Evolutionary conservation across 2,113 vertebrate species (phyloP).

Genomic region (Poecilia latipinna): DNA sequence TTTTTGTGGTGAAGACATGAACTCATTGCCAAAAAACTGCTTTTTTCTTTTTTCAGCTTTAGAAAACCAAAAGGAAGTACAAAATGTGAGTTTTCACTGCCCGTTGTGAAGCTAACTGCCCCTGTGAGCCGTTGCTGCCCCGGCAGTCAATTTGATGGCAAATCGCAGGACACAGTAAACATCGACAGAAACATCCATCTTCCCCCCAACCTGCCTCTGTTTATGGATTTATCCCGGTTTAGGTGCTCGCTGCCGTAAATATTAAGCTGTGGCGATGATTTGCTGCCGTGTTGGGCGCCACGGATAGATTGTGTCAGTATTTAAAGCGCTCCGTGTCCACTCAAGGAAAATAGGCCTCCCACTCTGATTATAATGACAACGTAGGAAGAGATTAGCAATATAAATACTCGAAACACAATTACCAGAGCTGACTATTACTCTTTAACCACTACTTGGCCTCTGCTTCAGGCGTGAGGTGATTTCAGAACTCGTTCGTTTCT

Average conservation of each 20-base stretch:
- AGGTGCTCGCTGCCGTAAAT: conserved; percentile 39
- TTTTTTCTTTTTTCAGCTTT: no score
- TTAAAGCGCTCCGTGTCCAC: conserved; percentile 21
- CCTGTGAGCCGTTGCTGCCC: conserved; percentile 36
- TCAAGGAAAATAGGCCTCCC: conserved; percentile 29
- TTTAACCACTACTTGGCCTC: conserved; percentile 7
- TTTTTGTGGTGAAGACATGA: no score
- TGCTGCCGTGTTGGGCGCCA: conserved; percentile 21
- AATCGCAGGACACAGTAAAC: conserved; percentile 61
- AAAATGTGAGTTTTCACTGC: not conserved
- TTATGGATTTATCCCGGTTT: conserved; percentile 46
- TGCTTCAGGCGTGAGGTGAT: conserved; percentile 3
- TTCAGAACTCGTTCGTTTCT: not conserved
- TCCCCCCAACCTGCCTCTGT: conserved; percentile 31
- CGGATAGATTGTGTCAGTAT: not conserved
- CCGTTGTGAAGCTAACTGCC: conserved; percentile 44
- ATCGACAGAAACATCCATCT: conserved; percentile 62
- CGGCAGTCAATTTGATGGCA: conserved; percentile 54
- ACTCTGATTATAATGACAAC: conserved; percentile 45
- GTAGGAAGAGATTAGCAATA: conserved; percentile 25
- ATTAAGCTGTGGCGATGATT: conserved; percentile 31
- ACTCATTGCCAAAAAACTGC: no score
- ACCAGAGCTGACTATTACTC: conserved; percentile 1
- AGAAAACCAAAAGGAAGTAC: no score
- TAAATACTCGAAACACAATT: conserved; percentile 44